phyloP scores from a whole-genome alignment of 1,140 invertebrate genomes.

The Pachyrhynchus sulphureomaculatus region DNA sequence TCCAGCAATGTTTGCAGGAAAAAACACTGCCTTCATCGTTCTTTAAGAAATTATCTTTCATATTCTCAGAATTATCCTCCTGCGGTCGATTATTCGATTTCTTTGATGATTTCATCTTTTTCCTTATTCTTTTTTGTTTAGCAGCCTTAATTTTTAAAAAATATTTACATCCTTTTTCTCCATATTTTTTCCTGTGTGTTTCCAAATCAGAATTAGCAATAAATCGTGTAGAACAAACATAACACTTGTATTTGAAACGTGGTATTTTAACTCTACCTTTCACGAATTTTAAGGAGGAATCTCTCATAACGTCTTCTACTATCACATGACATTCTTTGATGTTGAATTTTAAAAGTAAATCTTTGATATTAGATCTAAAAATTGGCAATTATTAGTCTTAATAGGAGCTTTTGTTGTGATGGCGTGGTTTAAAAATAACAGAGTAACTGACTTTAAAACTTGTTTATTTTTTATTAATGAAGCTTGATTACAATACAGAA shows the following conservation, averaged over 20 bases:
- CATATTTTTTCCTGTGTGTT: conserved; percentile 8
- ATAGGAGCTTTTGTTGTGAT: too few species aligned
- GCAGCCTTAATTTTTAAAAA: conserved; percentile 2
- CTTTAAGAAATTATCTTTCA: not conserved
- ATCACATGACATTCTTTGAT: conserved; percentile 15
- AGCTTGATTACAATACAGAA: too few species aligned
- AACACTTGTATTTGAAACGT: conserved; percentile 23
- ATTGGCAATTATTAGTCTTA: not conserved
- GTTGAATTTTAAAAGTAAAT: not conserved
- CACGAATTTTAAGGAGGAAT: conserved; percentile 11
- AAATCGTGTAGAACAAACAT: conserved; percentile 9
- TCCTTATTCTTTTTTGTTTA: not conserved
- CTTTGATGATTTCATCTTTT: not conserved
- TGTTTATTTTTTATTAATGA: too few species aligned
- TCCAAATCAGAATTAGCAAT: conserved; percentile 1
- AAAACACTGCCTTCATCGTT: not conserved
- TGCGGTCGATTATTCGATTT: not conserved
- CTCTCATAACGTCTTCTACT: not conserved
- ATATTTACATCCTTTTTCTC: conserved; percentile 16
- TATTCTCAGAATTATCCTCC: not conserved
- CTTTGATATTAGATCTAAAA: not conserved
- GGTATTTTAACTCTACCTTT: conserved; percentile 6
- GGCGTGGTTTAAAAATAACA: too few species aligned
- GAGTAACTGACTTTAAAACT: too few species aligned
- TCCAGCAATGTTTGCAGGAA: conserved; percentile 21